phyloP scores from a whole-genome alignment of 2,797 vertebrate species.

The Mus caroli region DNA sequence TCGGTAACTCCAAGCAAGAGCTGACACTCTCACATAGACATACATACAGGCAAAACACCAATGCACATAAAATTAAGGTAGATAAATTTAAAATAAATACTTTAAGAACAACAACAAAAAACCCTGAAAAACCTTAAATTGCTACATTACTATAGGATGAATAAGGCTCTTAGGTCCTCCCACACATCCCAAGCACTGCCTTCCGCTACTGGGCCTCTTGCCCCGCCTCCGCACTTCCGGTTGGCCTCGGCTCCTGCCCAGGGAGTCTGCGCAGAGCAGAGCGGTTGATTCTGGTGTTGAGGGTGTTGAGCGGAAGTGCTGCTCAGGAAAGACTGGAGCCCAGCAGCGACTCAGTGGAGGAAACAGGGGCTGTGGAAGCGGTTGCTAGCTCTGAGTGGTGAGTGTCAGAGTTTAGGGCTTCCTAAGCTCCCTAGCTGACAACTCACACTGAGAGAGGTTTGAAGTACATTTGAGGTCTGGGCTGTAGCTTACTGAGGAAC shows the following conservation, averaged over 20 bases:
- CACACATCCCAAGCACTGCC: background rate
- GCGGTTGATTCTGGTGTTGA: background rate
- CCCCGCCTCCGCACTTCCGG: background rate
- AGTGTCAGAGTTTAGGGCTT: background rate
- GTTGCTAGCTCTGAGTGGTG: background rate
- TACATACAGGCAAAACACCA: background rate
- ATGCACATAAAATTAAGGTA: background rate
- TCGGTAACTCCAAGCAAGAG: background rate
- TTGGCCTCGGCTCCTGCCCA: background rate
- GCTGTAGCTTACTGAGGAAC: background rate
- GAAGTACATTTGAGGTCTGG: background rate
- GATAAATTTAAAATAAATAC: background rate
- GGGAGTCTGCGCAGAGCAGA: background rate
- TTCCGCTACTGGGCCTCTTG: rapidly evolving
- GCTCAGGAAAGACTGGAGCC: background rate
- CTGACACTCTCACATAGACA: background rate
- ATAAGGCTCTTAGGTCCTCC: background rate
- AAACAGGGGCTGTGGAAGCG: too few species aligned
- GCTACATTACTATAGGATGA: background rate
- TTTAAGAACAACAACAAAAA: background rate
- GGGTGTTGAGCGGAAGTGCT: background rate
- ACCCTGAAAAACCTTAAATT: background rate
- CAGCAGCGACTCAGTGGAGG: rapidly evolving
- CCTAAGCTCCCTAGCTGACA: background rate
- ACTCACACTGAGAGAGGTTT: background rate